Percentiles rank a stretch among this genome's conserved stretches.
Evolutionary conservation across 2,113 vertebrate genomes (phyloP).

Genomic region (Peromyscus polionotus): DNA sequence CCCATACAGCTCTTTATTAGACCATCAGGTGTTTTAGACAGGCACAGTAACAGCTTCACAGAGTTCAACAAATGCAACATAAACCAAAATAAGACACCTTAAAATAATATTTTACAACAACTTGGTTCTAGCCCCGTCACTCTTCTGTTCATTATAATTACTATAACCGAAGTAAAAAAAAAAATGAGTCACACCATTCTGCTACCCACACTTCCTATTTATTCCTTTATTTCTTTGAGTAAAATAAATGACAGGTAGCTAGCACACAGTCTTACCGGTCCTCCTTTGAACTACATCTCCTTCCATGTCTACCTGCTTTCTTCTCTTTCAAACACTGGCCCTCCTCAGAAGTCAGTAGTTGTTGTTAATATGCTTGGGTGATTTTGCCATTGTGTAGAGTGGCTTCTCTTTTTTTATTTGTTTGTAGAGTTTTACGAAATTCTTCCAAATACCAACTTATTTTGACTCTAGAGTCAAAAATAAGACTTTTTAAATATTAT

Average conservation of each 20-base stretch:
- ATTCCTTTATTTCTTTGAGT: neutral
- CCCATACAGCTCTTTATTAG: no score
- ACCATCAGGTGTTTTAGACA: no score
- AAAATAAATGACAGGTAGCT: neutral
- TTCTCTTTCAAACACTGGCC: neutral
- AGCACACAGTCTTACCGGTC: neutral
- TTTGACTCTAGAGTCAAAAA: neutral
- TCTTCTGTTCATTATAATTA: neutral
- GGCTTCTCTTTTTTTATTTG: neutral
- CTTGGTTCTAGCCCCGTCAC: neutral
- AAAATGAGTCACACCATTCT: neutral
- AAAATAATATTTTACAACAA: no score
- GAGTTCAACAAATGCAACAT: no score
- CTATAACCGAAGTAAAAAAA: neutral
- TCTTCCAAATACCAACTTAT: neutral
- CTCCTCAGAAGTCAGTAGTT: neutral
- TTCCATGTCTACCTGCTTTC: neutral
- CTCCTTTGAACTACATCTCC: neutral
- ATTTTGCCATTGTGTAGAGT: neutral
- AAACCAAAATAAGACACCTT: no score
- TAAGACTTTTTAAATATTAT: neutral
- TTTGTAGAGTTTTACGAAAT: neutral
- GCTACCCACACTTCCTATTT: neutral
- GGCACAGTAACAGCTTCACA: no score
- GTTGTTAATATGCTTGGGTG: neutral